These are phyloP conservation scores for Pocillopora damicornis DNA, from an alignment of 64 coral and sea anemone genomes.

Conservation along the genomic window DNA sequence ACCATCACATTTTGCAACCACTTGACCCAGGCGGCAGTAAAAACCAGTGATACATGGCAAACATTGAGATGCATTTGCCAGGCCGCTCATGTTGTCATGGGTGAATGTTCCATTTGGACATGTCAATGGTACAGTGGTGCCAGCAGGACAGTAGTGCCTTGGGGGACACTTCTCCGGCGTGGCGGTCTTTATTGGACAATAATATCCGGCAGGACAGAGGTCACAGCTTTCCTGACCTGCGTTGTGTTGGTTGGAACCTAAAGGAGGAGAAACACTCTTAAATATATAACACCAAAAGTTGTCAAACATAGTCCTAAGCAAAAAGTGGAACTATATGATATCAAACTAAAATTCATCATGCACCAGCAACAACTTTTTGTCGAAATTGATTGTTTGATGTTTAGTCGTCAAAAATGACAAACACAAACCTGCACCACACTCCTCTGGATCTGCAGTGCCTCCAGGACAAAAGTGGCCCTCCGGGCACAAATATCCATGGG, in stretches of 20 bases:
- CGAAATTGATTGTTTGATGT: neutral
- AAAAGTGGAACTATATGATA: too few relatives aligned
- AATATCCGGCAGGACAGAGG: slow-evolving; percentile 68
- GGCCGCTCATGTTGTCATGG: slow-evolving; percentile 55
- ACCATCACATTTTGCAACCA: slow-evolving; percentile 67
- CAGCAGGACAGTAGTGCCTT: slow-evolving; percentile 75
- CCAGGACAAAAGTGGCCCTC: slow-evolving; percentile 59
- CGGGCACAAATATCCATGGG: slow-evolving; percentile 70
- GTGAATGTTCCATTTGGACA: slow-evolving; percentile 97
- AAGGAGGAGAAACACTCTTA: neutral
- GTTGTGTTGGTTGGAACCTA: slow-evolving; percentile 71
- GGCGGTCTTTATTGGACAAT: slow-evolving; percentile 51
- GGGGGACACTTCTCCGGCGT: slow-evolving; percentile 56
- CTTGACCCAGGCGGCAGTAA: slow-evolving; percentile 76
- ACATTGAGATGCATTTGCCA: slow-evolving; percentile 77
- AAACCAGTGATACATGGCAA: slow-evolving; percentile 68
- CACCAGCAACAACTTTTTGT: too few relatives aligned
- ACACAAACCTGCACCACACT: slow-evolving; percentile 70
- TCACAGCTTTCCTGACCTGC: slow-evolving; percentile 48
- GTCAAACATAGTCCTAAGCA: too few relatives aligned
- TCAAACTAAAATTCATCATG: too few relatives aligned
- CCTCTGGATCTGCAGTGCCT: slow-evolving; percentile 54
- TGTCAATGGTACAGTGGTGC: slow-evolving; percentile 55
- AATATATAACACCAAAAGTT: neutral
- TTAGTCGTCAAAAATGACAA: neutral